Conservation (phyloP, 2,797 vertebrate species). For the Hylomyscus alleni region DNA sequence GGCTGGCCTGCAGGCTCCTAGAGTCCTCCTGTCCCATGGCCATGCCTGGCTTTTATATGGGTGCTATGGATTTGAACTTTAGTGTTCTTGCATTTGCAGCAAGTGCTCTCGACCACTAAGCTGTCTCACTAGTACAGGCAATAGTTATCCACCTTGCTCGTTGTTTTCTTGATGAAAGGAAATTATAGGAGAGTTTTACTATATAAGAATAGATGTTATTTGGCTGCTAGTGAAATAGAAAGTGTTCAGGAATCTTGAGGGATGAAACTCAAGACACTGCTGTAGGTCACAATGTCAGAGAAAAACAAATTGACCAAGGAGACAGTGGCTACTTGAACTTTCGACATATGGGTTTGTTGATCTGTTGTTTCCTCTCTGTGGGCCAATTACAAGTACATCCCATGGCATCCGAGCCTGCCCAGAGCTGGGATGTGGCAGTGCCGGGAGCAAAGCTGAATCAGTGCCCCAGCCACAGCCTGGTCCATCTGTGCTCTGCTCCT, state of each 20-base stretch:
- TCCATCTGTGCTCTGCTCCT: slow-evolving; percentile 63
- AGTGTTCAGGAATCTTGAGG: not conserved
- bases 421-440: not conserved
- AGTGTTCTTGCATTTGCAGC: not conserved
- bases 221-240: not conserved
- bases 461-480: slow-evolving; percentile 24
- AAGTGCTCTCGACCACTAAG: not conserved
- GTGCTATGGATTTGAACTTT: not conserved
- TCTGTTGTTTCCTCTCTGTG: not conserved
- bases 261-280: not conserved
- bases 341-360: not conserved
- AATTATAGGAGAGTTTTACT: not conserved
- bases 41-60: not conserved
- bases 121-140: not conserved
- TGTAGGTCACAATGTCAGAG: not conserved
- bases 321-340: not conserved
- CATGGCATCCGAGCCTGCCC: not conserved
- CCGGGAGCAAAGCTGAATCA: slow-evolving; percentile 6
- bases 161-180: slow-evolving; percentile 19
- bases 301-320: not conserved
- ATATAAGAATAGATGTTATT: not conserved
- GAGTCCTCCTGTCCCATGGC: not conserved
- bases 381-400: not conserved
- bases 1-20: not conserved
- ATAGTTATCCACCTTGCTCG: not conserved